phyloP scores from a whole-genome alignment of 2,888 invertebrate genomes.

The Andrena marginata region DNA sequence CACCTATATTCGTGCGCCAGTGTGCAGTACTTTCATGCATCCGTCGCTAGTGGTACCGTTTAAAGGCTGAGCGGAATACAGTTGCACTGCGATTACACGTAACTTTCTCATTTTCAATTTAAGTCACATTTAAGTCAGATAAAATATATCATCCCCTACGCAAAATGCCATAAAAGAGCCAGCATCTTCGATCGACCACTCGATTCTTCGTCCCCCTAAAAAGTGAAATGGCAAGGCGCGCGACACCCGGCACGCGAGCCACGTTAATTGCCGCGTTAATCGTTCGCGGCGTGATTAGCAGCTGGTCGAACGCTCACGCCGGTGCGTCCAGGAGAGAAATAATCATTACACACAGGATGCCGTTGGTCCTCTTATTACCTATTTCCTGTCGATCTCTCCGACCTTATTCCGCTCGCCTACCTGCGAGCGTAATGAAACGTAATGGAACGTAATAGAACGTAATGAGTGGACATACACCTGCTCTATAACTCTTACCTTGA shows the following conservation, averaged over 20 bases:
- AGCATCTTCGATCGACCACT: background rate
- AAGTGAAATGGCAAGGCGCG: background rate
- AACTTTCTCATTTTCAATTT: too few relatives aligned
- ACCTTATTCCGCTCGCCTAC: conserved; percentile 58
- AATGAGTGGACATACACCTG: conserved; percentile 64
- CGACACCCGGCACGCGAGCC: conserved; percentile 26
- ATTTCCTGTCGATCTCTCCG: conserved; percentile 68
- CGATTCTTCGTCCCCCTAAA: background rate
- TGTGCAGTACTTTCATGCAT: background rate
- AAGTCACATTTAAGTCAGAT: background rate
- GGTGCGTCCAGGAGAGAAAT: conserved; percentile 39
- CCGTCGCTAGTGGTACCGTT: background rate
- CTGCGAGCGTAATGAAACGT: conserved; percentile 66
- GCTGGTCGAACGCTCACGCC: conserved; percentile 42
- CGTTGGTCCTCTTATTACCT: conserved; percentile 65
- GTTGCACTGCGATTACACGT: background rate
- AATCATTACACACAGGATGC: conserved; percentile 61
- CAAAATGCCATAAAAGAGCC: background rate
- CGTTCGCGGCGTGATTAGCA: conserved; percentile 49
- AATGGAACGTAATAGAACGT: conserved; percentile 71
- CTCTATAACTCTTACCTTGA: conserved; percentile 61
- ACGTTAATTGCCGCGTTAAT: conserved; percentile 44
- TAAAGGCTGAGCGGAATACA: background rate
- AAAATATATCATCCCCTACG: background rate
- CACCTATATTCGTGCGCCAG: background rate